Base-by-base conservation (phyloP, 2,113 vertebrate species). In the Dendrocopos noguchii region DNA sequence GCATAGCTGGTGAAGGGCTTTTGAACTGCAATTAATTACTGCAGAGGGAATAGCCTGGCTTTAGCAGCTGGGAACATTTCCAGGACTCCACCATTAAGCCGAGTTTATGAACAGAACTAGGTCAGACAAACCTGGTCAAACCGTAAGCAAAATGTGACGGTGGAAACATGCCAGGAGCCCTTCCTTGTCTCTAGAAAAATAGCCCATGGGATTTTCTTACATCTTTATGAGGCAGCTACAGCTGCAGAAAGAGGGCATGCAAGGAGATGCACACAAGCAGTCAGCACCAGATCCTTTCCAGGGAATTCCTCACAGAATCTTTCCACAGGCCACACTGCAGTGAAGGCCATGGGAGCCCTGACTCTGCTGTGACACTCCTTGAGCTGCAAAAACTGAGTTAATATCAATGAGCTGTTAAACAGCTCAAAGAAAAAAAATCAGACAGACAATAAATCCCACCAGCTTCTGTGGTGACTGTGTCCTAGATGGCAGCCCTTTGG, bases 121-220 rank as follows among this genome's bases (percentile, higher is more conserved):
- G 93, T 95, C 95, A 96, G 91, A 75, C 76, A 88, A 96, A 96
- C 91, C 87, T 96, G 87, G 85, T 80, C 79, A 86, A 85, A 78
- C 63, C 68, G 34, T 78, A 86, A 85, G 87, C 57, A 59, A 90
- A 95, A 91, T 21, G 84, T 59, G 72, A 57, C 0, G 0, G 61
- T 86, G 90, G 85, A 91, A 68, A 53, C 0, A 4, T 75, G 91
- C 84, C 93, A 91, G 59, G 39, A 86, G 34, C 47, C 60, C 11
- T 90, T 94, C 79, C 77, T 87, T 70, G 59, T 80, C 76, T 67
- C 81, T 60, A 92, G 42, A 89, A 57, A 93, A 96, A 76, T 12
- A 80, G 68, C 60, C 68, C 33, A 6, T 1, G 20, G 64, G 83
- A 52, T 60, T 92, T 87, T 33, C 71, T 83, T 64, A 74, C 75